A percentile compares a stretch with the other conserved stretches of the same genome.
Evolutionary conservation across 2,888 invertebrate genomes (phyloP).

Genomic region (Papilio gigon): DNA sequence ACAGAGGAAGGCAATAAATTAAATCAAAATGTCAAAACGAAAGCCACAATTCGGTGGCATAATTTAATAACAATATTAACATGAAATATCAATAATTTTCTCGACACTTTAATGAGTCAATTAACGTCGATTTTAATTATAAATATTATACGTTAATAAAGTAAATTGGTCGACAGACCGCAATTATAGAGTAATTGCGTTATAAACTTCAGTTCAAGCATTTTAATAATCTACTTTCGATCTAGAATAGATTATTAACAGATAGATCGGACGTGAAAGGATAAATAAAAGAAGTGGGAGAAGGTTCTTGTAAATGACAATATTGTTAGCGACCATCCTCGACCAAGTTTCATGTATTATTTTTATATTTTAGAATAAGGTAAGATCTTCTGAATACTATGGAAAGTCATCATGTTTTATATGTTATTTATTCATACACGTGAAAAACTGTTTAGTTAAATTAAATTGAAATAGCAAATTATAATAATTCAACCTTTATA

Average conservation of each 20-base stretch:
- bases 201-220: not conserved
- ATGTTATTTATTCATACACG: not conserved
- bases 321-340: no score
- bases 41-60: not conserved
- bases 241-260: no score
- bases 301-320: not conserved
- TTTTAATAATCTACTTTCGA: not conserved
- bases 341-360: no score
- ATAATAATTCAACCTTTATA: no score
- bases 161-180: not conserved
- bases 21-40: no score
- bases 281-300: not conserved
- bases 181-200: not conserved
- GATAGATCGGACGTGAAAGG: not conserved
- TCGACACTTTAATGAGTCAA: slow-evolving; percentile 1
- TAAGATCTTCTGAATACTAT: no score
- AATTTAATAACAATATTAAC: slow-evolving; percentile 13
- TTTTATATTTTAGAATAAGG: no score
- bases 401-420: no score
- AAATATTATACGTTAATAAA: not conserved
- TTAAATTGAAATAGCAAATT: no score
- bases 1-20: not conserved
- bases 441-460: no score
- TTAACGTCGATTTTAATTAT: slow-evolving; percentile 8
- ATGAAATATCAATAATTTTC: slow-evolving; percentile 1